Percentiles rank a stretch among this genome's conserved stretches.
Evolutionary conservation across 1,140 invertebrate genomes (phyloP).

Genomic region (Macrostomum lignano): DNA sequence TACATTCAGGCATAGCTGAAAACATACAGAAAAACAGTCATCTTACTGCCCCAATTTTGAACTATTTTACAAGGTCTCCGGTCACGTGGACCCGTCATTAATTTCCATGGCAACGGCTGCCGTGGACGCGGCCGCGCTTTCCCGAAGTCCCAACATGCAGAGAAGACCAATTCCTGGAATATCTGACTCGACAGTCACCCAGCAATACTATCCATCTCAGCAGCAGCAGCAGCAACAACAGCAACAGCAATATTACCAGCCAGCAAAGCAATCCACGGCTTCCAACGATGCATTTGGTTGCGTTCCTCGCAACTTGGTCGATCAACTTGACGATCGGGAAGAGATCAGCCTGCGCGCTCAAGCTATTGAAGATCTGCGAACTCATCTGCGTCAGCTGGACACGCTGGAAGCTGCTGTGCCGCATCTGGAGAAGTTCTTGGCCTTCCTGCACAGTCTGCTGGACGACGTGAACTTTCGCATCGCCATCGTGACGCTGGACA

Average conservation of each 20-base stretch:
- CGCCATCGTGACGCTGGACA: constrained; percentile 32
- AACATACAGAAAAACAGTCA: no score
- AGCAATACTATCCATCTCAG: constrained; percentile 4
- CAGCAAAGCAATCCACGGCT: constrained; percentile 10
- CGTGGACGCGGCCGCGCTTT: no score
- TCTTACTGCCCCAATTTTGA: no score
- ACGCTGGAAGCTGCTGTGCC: constrained; percentile 23
- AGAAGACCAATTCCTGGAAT: no score
- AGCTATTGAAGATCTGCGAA: constrained; percentile 22
- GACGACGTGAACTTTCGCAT: constrained; percentile 35
- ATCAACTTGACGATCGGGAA: constrained; percentile 20
- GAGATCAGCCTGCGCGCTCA: constrained; percentile 19
- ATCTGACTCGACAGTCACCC: not conserved
- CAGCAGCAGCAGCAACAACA: constrained; percentile 4
- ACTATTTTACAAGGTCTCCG: no score
- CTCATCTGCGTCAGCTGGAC: constrained; percentile 13
- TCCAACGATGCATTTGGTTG: constrained; percentile 20
- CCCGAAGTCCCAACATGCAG: no score
- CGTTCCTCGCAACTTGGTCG: constrained; percentile 22
- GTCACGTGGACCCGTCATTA: no score
- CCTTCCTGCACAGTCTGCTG: constrained; percentile 32
- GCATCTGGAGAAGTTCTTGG: constrained; percentile 35
- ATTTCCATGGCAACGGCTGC: no score
- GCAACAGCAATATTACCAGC: constrained; percentile 3
- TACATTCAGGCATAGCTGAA: no score